Base-by-base conservation (phyloP, 2,888 invertebrate species). In the Ormyrus labotus region DNA sequence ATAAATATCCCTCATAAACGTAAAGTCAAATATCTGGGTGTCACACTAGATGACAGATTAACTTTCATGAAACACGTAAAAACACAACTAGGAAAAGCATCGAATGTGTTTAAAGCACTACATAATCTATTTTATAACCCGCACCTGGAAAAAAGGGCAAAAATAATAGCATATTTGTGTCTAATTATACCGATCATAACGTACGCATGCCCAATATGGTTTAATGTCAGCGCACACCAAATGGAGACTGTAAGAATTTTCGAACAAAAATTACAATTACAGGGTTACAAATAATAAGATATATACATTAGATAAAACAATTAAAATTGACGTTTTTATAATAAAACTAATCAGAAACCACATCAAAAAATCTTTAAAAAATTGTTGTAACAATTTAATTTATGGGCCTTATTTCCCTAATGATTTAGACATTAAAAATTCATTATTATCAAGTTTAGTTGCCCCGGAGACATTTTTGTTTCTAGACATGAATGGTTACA, bases 131-230 rank as follows among this genome's bases (percentile, higher is more conserved):
- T 82, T 7, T 83, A 82, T 9, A 81, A 65, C 0, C 79, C 72
- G 81, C n/a, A 80, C 0, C 8, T 85, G 45, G 13, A 73, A 8
- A 11, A 47, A 7, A 64, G 13, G 63, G 71, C 81, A 4, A 84
- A 84, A 80, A 48, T 82, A 1, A 53, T 83, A 1, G 81, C 76
- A 4, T 84, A 83, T 19, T 53, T 65, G 57, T 8, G 73, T 4
- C 10, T 84, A 6, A 77, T 84, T 1, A 81, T 80, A 55, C 81
- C 84, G 0, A 76, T 84, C 0, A 5, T 82, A 0, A 83, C 84
- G 0, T 84, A 84, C 7, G 78, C 34, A 0, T 75, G 75, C 11
- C 75, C 53, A 9, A 76, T 72, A 2, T 83, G 81, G 81, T 84
- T 70, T 50, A 82, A 83, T 10, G 58, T 65, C 0, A 67, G 48